Base-by-base conservation (phyloP, 2,888 invertebrate species). In the Drosophila greeni region DNA sequence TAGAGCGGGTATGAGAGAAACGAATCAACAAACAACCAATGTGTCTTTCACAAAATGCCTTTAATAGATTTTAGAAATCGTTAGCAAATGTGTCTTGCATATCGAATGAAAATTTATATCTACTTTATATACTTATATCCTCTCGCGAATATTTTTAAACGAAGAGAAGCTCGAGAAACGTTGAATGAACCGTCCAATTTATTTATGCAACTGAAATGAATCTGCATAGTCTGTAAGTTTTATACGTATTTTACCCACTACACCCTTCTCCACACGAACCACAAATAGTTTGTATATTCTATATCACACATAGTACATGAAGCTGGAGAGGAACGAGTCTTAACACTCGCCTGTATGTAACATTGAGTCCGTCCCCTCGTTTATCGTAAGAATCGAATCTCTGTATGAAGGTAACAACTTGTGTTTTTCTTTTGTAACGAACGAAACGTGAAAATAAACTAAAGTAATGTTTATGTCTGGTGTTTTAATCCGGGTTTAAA, bases 51-150 rank as follows among this genome's bases (percentile, higher is more conserved):
- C 78, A 80, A 79, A 79, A 74, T 85, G 86, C 86, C 85, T 86
- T 80, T 84, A 82, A 56, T 85, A 77, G 86, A 85, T 85, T 85
- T 84, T 84, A 85, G 75, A 85, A 86, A 85, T 85, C 81, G 60
- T 73, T 71, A 79, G 62, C 52, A 37, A 67, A 69, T 56, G 39
- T 40, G 42, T 51, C 39, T 37, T 45, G 72, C 71, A 82, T 73
- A 75, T 79, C 75, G 48, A 82, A 67, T 60, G 37, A 6, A 56
- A 69, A 67, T 45, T 43, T 60, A 57, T 12, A 45, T 57, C 23
- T 45, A 40, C 29, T 39, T 43, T 42, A 43, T 29, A 49, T 26
- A 52, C 53, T 53, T 56, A 31, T 26, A 18, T 18, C 18, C 26
- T 36, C 24, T 14, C 37, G 42, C 49, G 20, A 49, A 36, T 59